phyloP scores from a whole-genome alignment of 2,113 vertebrate genomes.

The Festucalex cinctus region DNA sequence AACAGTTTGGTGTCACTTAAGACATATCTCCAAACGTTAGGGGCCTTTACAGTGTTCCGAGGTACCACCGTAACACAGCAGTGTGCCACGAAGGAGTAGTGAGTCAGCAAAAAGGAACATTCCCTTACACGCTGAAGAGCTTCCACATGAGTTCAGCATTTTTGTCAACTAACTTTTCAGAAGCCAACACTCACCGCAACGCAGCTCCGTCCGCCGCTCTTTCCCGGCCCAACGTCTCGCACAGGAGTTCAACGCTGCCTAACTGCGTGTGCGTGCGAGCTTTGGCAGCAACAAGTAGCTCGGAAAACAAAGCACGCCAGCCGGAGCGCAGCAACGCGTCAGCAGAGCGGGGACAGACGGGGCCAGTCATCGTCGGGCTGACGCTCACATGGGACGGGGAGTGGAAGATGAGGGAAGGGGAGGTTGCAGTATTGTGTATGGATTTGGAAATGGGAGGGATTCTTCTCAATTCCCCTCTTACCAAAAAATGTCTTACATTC shows the following conservation, averaged over 20 bases:
- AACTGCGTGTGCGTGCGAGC: not conserved
- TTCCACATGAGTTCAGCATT: not conserved
- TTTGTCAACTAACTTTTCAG: not conserved
- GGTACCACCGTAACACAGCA: slow-evolving; percentile 4
- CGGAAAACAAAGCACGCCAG: slow-evolving; percentile 68
- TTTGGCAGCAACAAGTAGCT: slow-evolving; percentile 56
- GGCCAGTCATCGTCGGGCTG: slow-evolving; percentile 62
- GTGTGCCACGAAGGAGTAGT: slow-evolving; percentile 37
- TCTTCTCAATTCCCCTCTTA: slow-evolving; percentile 23
- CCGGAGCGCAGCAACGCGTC: slow-evolving; percentile 43
- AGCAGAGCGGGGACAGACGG: slow-evolving; percentile 53
- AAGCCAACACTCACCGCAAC: slow-evolving; percentile 53
- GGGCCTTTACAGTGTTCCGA: not conserved
- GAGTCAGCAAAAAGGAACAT: slow-evolving; percentile 51
- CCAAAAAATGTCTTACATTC: slow-evolving; percentile 38
- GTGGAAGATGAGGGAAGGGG: slow-evolving; percentile 29
- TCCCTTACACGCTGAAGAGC: not conserved
- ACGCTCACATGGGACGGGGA: slow-evolving; percentile 62
- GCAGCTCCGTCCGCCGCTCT: slow-evolving; percentile 5
- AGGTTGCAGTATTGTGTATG: slow-evolving; percentile 22
- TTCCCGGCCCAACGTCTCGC: slow-evolving; percentile 17
- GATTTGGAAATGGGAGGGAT: slow-evolving; percentile 37
- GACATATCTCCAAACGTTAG: not conserved
- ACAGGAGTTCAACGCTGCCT: slow-evolving; percentile 16
- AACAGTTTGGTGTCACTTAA: not conserved